Percentiles rank a stretch among this genome's conserved stretches.
Evolutionary conservation across 2,113 vertebrate species (phyloP).

Genomic region (Sebastes fasciatus): DNA sequence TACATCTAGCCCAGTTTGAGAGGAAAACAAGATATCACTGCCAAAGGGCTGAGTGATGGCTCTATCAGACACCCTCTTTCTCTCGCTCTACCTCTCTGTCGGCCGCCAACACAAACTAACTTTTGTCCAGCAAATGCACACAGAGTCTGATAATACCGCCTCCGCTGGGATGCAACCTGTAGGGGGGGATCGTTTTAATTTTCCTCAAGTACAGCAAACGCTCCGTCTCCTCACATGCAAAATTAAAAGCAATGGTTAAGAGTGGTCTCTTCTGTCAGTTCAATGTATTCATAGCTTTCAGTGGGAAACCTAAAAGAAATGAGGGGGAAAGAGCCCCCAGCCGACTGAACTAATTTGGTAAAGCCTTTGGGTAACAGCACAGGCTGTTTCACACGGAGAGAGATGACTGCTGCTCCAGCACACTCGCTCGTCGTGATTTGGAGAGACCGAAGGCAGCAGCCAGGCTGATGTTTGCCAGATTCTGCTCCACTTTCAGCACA

Average conservation of each 20-base stretch:
- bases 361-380: slow-evolving; percentile 37
- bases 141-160: slow-evolving; percentile 7
- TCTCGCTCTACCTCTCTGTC: slow-evolving; percentile 18
- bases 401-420: slow-evolving; percentile 36
- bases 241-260: slow-evolving; percentile 37
- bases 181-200: slow-evolving; percentile 24
- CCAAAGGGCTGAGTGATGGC: slow-evolving; percentile 78
- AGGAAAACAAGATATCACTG: slow-evolving; percentile 83
- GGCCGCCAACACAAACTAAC: slow-evolving; percentile 44
- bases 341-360: slow-evolving; percentile 54
- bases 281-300: slow-evolving; percentile 52
- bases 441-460: slow-evolving; percentile 24
- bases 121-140: slow-evolving; percentile 36
- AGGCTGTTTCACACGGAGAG: slow-evolving; percentile 37
- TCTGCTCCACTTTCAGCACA: slow-evolving; percentile 25
- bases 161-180: slow-evolving; percentile 21
- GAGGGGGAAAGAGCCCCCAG: slow-evolving; percentile 34
- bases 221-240: slow-evolving; percentile 49
- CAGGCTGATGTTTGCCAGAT: slow-evolving; percentile 39
- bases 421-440: slow-evolving; percentile 14
- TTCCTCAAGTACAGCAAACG: slow-evolving; percentile 39
- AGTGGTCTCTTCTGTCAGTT: slow-evolving; percentile 41
- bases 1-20: slow-evolving; percentile 66
- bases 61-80: slow-evolving; percentile 65
- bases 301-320: slow-evolving; percentile 45